Evolutionary conservation across 1,140 invertebrate species (phyloP).

Genomic region (Platyura marginata): DNA sequence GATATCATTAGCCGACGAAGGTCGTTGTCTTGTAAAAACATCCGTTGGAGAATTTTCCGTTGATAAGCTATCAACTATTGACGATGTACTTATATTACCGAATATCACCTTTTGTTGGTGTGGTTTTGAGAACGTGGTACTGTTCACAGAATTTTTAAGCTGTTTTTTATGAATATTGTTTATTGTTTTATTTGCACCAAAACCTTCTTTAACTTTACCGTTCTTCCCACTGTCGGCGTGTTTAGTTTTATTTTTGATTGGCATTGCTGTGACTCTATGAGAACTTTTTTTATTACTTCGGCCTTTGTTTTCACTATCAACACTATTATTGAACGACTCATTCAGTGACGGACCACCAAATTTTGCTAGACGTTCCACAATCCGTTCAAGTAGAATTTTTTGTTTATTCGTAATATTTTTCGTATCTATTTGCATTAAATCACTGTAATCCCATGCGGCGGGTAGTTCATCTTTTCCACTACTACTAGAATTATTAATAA

Average conservation of each 20-base stretch:
- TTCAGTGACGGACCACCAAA: not conserved
- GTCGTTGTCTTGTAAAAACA: conserved; percentile 15
- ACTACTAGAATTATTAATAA: too few species aligned
- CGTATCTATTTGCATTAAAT: conserved; percentile 16
- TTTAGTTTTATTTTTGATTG: not conserved
- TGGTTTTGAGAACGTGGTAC: not conserved
- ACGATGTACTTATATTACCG: conserved; percentile 15
- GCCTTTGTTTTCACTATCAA: too few species aligned
- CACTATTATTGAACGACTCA: too few species aligned
- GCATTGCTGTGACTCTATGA: too few species aligned
- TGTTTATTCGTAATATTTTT: conserved; percentile 21
- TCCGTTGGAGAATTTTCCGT: conserved; percentile 16
- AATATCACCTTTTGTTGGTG: not conserved
- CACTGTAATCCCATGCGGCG: not conserved
- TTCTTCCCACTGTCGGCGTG: not conserved
- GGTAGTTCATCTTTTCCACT: too few species aligned
- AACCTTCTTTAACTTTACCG: not conserved
- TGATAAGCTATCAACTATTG: conserved; percentile 21
- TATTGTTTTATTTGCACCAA: not conserved
- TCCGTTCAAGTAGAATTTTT: conserved; percentile 22
- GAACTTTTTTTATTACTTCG: too few species aligned
- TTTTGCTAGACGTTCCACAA: conserved; percentile 20
- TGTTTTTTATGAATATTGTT: not conserved
- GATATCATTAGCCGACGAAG: not conserved
- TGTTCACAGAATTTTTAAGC: not conserved